A percentile compares a stretch with the other conserved stretches of the same genome.
phyloP scores from a whole-genome alignment of 2,113 vertebrate species.

The Melanocharis versteri region DNA sequence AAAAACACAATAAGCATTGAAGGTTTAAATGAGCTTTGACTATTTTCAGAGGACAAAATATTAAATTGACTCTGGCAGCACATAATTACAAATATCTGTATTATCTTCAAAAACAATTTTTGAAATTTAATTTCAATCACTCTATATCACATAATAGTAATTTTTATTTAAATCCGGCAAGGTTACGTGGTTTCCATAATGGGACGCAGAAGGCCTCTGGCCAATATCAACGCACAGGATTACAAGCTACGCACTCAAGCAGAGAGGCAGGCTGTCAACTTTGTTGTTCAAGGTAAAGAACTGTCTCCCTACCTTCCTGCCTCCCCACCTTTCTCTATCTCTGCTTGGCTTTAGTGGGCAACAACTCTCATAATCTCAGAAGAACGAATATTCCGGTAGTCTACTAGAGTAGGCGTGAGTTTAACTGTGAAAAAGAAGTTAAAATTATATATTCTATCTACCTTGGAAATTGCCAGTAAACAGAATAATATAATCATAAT shows the following conservation, averaged over 20 bases:
- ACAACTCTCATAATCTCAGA: background rate
- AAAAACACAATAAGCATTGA: background rate
- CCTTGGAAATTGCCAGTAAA: background rate
- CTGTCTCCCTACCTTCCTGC: background rate
- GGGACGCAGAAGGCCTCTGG: constrained; percentile 84
- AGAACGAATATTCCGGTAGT: background rate
- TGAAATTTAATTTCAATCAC: background rate
- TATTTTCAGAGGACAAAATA: background rate
- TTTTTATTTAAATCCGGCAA: constrained; percentile 31
- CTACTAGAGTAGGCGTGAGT: background rate
- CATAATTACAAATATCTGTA: background rate
- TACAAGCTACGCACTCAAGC: constrained; percentile 82
- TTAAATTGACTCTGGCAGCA: background rate
- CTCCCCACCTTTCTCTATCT: background rate
- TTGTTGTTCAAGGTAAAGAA: constrained; percentile 87
- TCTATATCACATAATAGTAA: background rate
- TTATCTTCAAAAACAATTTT: background rate
- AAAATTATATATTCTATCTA: background rate
- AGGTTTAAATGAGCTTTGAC: background rate
- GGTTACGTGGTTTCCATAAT: constrained; percentile 86
- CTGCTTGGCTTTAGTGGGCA: background rate
- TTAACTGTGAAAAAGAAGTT: background rate
- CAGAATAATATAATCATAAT: background rate
- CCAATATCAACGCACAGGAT: constrained; percentile 76
- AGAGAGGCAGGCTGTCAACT: constrained; percentile 92